Conservation (phyloP, 2,888 invertebrate species). For the Acleris laterana region DNA sequence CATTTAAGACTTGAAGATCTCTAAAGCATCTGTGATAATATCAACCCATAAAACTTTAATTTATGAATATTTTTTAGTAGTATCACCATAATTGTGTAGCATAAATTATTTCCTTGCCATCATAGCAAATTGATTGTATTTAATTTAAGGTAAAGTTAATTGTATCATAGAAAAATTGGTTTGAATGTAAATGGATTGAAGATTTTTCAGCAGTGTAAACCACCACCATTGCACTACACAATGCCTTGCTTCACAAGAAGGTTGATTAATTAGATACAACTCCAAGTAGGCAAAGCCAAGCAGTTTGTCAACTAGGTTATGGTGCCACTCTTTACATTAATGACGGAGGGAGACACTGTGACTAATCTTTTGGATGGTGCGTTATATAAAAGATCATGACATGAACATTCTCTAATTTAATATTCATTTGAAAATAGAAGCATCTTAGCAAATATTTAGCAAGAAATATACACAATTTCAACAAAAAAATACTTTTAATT, state of each 20-base stretch:
- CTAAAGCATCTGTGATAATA: conserved; percentile 83
- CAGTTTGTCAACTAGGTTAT: too few species aligned
- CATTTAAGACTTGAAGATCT: conserved; percentile 80
- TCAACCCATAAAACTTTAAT: conserved; percentile 78
- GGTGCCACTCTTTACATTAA: too few species aligned
- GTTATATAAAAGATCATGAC: conserved; percentile 48
- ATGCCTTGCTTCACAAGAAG: neutral
- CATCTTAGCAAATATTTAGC: conserved; percentile 22
- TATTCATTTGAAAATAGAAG: conserved; percentile 27
- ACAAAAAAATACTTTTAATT: conserved; percentile 7
- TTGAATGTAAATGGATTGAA: conserved; percentile 14
- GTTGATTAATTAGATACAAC: too few species aligned
- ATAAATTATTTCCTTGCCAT: conserved; percentile 62
- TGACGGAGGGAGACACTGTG: conserved; percentile 40
- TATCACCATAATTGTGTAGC: conserved; percentile 51
- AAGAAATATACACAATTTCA: conserved; percentile 20
- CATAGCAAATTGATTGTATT: conserved; percentile 43
- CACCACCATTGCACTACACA: neutral
- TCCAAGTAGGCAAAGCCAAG: too few species aligned
- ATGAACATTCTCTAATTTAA: conserved; percentile 32
- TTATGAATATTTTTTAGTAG: conserved; percentile 69
- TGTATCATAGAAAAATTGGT: conserved; percentile 31
- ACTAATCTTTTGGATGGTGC: conserved; percentile 63
- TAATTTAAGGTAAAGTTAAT: conserved; percentile 28
- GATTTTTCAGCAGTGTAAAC: neutral